A percentile compares a stretch with the other conserved stretches of the same genome.
These are phyloP conservation scores for Austrofundulus limnaeus DNA, from an alignment of 2,113 vertebrate species.

Conservation along the genomic window DNA sequence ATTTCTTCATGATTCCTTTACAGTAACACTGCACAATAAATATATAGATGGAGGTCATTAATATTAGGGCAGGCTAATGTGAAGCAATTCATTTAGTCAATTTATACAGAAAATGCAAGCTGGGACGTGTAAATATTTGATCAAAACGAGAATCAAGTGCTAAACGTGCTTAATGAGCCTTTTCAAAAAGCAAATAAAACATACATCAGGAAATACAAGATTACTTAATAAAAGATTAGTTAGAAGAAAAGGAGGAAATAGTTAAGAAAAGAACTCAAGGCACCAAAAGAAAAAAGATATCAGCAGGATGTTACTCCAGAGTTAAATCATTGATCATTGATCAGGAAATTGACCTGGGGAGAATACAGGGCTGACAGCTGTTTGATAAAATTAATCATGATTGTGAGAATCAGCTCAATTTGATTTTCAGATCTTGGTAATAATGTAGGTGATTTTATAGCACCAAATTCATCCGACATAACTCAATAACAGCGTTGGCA, in stretches of 20 bases:
- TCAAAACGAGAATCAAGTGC: slow-evolving; percentile 55
- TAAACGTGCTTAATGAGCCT: slow-evolving; percentile 25
- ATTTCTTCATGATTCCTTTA: not conserved
- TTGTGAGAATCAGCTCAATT: not conserved
- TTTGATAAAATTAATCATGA: not conserved
- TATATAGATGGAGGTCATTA: not conserved
- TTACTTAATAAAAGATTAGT: too few species aligned
- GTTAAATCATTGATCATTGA: slow-evolving; percentile 17
- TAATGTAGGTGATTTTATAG: not conserved
- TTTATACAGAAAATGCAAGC: slow-evolving; percentile 2
- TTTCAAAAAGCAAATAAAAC: slow-evolving; percentile 25
- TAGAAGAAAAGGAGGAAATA: not conserved
- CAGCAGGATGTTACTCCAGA: slow-evolving; percentile 38
- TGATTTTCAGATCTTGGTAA: not conserved
- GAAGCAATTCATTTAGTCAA: not conserved
- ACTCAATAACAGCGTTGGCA: not conserved
- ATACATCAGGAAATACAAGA: slow-evolving; percentile 3
- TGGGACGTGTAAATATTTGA: slow-evolving; percentile 61
- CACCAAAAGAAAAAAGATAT: slow-evolving; percentile 51
- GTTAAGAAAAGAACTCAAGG: slow-evolving; percentile 58
- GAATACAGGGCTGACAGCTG: slow-evolving; percentile 14
- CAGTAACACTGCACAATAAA: not conserved
- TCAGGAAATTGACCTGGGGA: not conserved
- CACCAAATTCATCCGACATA: not conserved
- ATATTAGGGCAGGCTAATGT: not conserved